A percentile compares a stretch with the other conserved stretches of the same genome.
These are phyloP conservation scores for Dicycla oo DNA, from an alignment of 2,888 invertebrate genomes.

Conservation along the genomic window DNA sequence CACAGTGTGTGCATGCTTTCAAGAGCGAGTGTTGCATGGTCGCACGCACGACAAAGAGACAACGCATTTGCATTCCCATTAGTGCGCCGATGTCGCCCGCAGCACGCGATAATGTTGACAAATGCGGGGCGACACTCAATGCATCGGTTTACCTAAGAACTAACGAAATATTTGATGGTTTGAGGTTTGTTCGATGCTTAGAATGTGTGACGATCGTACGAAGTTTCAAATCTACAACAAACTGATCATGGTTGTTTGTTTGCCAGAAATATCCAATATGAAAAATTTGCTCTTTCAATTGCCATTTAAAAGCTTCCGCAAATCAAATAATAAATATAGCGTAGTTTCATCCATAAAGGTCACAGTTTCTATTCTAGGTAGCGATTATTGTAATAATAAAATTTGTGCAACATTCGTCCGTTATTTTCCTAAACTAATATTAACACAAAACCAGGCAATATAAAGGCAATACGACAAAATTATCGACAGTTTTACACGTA, in stretches of 20 bases:
- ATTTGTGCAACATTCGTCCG: not conserved
- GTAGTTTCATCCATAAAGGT: too few relatives aligned
- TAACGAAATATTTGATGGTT: constrained; percentile 43
- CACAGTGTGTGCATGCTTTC: constrained; percentile 26
- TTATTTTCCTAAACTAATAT: not conserved
- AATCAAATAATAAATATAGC: too few relatives aligned
- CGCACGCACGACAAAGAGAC: constrained; percentile 56
- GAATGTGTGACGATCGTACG: not conserved
- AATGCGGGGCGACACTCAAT: constrained; percentile 46
- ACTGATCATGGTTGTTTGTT: not conserved
- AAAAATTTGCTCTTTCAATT: too few relatives aligned
- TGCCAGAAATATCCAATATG: not conserved
- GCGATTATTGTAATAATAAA: not conserved
- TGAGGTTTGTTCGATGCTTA: constrained; percentile 19
- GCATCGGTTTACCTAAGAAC: constrained; percentile 34
- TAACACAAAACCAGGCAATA: not conserved
- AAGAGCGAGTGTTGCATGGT: constrained; percentile 37
- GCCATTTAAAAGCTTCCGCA: too few relatives aligned
- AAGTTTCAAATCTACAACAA: not conserved
- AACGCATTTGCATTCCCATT: constrained; percentile 68
- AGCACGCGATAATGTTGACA: constrained; percentile 66
- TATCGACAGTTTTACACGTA: constrained; percentile 5
- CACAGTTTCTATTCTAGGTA: too few relatives aligned
- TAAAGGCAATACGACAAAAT: not conserved
- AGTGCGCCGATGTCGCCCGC: constrained; percentile 62